Base-by-base conservation (phyloP, 2,797 vertebrate species). In the Benthosema pterotum region DNA sequence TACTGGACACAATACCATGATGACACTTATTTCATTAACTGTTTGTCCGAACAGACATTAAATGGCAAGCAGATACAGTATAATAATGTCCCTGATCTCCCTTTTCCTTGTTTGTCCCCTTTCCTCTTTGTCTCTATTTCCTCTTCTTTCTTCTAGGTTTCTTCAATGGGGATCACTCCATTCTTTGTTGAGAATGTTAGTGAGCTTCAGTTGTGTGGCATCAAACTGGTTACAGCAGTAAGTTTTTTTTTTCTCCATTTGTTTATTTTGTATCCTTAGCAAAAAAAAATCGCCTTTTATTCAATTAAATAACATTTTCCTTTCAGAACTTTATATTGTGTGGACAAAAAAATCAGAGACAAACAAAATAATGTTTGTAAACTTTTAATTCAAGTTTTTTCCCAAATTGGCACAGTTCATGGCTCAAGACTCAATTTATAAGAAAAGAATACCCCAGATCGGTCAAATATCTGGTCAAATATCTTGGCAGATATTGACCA, bases 121-220 rank as follows among this genome's bases (percentile, higher is more conserved):
- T 14, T 17, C 28, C 52, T 12, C 2, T 11, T 15, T 15, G 11
- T 16, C n/a, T 16, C 11, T 18, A 3, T 54, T 11, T 2, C 3
- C 12, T 15, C 19, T 38, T 7, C 9, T 14, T 32, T 52, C 8
- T 19, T 63, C 4, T 74, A 99, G 97, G 94, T 98, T 74, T 99
- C 97, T 1, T 99, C 97, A 0, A 98, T 98, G 97, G 97, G 97
- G 80, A 99, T 99, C 88, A 99, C 97, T 63, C 97, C 97, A 1
- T 99, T 98, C 90, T 99, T 98, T 91, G 97, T 98, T 80, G 97
- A 99, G 93, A 98, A 95, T 78, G 96, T 99, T 89, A 99, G 97
- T 84, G 97, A 99, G 82, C 88, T 99, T 77, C 97, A 99, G 57
- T 85, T 99, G 60, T 98, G 96, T 87, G 95, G 95, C 88, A 99